Base-by-base conservation (phyloP, 2,797 vertebrate species). In the Neomorphus geoffroyi region DNA sequence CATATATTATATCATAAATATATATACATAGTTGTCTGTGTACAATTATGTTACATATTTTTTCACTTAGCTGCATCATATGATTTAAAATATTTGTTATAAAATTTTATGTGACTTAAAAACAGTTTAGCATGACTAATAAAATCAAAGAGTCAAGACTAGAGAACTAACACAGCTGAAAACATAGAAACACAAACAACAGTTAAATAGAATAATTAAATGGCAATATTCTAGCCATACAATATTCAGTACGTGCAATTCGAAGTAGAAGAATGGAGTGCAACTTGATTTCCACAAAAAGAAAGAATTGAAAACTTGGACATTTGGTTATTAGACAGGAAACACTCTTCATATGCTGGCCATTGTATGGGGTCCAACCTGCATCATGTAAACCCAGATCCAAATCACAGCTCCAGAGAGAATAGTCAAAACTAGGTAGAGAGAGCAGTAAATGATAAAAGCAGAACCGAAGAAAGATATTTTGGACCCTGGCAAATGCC, bases 201-300 rank as follows among this genome's bases (percentile, higher is more conserved):
- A 69, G 32, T 43, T 83, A 46, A 80, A n/a, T 3, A 43, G 21
- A 62, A 83, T 27, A 72, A 46, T 54, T 24, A 70, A 70, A 70
- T 62, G 1, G 8, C 14, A 53, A 7, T 18, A 57, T 27, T 33
- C 8, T 54, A 65, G 11, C 7, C 11, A 26, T 67, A 45, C 1
- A 2, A 41, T 72, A 79, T 58, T 80, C 50, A 56, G 2, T 57
- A 85, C 0, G 0, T 50, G 16, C 7, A 72, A 60, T 28, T 79
- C 45, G 65, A 50, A 39, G 2, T 33, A 43, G 54, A 37, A 53
- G 12, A 70, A 62, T 1, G 6, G 18, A 61, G 2, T 23, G 10
- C 5, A 64, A 69, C 6, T 28, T 17, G 4, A 48, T 65, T 81
- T 69, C 79, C 64, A 48, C 21, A 41, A 62, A 86, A 74, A 30